Evolutionary conservation across 1,140 invertebrate species (phyloP).

Genomic region (Pseudobourletiella spinata): DNA sequence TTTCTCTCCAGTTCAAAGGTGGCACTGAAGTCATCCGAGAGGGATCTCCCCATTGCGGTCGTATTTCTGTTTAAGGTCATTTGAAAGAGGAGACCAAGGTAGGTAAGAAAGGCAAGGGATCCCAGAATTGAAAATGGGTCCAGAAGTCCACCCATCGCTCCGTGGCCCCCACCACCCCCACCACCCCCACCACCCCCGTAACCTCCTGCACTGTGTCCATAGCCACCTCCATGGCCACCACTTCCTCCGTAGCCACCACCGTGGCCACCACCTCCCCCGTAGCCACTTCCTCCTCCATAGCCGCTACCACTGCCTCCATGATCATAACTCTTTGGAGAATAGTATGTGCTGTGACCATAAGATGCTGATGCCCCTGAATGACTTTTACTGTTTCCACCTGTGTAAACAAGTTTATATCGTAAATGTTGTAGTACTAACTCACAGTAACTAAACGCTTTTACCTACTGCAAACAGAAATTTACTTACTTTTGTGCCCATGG

Average conservation of each 20-base stretch:
- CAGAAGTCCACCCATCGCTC: conserved; percentile 4
- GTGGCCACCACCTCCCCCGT: conserved; percentile 13
- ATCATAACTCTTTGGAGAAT: neutral
- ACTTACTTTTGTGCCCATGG: neutral
- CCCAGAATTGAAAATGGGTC: conserved; percentile 34
- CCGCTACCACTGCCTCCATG: neutral
- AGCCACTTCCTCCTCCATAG: conserved; percentile 3
- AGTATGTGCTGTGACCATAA: conserved; percentile 1
- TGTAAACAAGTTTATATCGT: neutral
- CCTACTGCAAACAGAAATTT: too few relatives aligned
- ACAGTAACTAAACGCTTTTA: too few relatives aligned
- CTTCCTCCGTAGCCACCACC: conserved; percentile 9
- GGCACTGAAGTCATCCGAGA: conserved; percentile 1
- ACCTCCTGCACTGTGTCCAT: conserved; percentile 17
- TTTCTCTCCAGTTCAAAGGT: neutral
- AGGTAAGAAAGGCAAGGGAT: conserved; percentile 26
- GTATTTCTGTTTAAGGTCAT: conserved; percentile 12
- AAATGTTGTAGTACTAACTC: too few relatives aligned
- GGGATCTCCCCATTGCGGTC: conserved; percentile 13
- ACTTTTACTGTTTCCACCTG: neutral
- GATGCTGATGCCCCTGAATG: neutral
- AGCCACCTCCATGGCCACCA: conserved; percentile 7
- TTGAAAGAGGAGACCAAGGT: conserved; percentile 27
- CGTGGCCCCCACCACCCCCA: conserved; percentile 6
- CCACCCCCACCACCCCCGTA: neutral